Evolutionary conservation across 2,888 invertebrate species (phyloP), one percentile per base, ranked within the genome.

Genomic region (Phrixothrix hirtus): DNA sequence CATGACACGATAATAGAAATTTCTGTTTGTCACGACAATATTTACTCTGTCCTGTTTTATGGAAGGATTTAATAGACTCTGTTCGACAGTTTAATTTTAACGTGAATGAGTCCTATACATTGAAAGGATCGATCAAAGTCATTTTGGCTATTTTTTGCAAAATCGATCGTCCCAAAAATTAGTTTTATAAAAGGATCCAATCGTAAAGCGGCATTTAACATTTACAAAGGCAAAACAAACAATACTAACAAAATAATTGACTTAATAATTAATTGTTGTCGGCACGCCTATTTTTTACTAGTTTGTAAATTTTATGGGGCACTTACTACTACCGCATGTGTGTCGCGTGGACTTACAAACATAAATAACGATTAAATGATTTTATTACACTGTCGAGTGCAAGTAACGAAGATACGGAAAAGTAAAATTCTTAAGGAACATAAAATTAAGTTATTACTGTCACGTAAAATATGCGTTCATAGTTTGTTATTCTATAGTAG

Each of bases 1-100:
- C 49, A 49, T 31, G 14, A 32, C 30, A 36, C 36, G 42, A 30
- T 49, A 43, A 42, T 49, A 49, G 29, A 43, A 49, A 49, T 42
- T 49, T 49, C 32, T 49, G 43, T 43, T 43, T 49, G 49, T 49
- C 49, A 49, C 36, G 42, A 11, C 49, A 49, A 37, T 49, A 43
- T 49, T 49, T 49, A 49, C 49, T 42, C 30, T 43, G 49, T 42
- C 42, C 29, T 30, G 41, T 41, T 27, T 48, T 48, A 29, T 48
- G 35, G 16, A 30, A 30, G 39, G 48, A 48, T 48, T 48, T 48
- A 48, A 48, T 41, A 48, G 27, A 48, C 41, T 41, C 39, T 34
- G 34, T 39, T 34, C 41, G 48, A 41, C 48, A 48, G 48, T 48
- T 48, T 48, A 48, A 48, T 48, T 47, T 47, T 48, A 41, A 26